Percentiles rank a stretch among this genome's conserved stretches.
Evolutionary conservation across 1,140 invertebrate species (phyloP).

Genomic region (Drosophila nebulosa): DNA sequence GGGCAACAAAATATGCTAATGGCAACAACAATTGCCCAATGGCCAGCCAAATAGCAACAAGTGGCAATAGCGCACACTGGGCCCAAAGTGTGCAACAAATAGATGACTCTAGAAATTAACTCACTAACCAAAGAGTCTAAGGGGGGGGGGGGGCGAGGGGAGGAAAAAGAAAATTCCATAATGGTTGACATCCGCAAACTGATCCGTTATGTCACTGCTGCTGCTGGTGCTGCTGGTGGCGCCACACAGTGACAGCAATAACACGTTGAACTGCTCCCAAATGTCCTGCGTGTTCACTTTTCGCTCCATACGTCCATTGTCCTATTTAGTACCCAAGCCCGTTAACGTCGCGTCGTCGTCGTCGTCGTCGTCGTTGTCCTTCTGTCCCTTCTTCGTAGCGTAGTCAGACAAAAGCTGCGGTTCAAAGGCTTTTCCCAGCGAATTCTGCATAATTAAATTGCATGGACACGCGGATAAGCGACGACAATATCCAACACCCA

Average conservation of each 20-base stretch:
- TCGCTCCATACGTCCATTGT: not conserved
- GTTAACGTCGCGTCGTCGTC: not conserved
- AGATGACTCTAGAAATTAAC: too few relatives aligned
- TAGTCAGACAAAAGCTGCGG: conserved; percentile 7
- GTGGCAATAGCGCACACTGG: conserved; percentile 55
- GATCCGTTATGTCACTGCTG: conserved; percentile 34
- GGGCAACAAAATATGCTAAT: conserved; percentile 51
- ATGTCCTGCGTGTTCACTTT: conserved; percentile 63
- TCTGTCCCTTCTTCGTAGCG: not conserved
- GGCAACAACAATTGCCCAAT: conserved; percentile 13
- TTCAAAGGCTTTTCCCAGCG: conserved; percentile 8
- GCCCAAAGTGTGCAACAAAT: not conserved
- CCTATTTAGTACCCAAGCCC: not conserved
- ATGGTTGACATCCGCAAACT: too few relatives aligned
- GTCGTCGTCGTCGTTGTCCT: too few relatives aligned
- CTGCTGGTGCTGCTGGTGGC: conserved; percentile 17
- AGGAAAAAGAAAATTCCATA: too few relatives aligned
- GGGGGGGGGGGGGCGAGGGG: too few relatives aligned
- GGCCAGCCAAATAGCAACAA: conserved; percentile 46
- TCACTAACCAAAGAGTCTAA: too few relatives aligned
- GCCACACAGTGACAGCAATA: conserved; percentile 17
- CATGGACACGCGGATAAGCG: conserved; percentile 50
- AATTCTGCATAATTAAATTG: conserved; percentile 53
- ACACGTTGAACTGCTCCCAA: conserved; percentile 60
- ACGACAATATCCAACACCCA: not conserved